These are phyloP conservation scores for Catocala nupta DNA, from an alignment of 2,888 invertebrate species.

Conservation along the genomic window DNA sequence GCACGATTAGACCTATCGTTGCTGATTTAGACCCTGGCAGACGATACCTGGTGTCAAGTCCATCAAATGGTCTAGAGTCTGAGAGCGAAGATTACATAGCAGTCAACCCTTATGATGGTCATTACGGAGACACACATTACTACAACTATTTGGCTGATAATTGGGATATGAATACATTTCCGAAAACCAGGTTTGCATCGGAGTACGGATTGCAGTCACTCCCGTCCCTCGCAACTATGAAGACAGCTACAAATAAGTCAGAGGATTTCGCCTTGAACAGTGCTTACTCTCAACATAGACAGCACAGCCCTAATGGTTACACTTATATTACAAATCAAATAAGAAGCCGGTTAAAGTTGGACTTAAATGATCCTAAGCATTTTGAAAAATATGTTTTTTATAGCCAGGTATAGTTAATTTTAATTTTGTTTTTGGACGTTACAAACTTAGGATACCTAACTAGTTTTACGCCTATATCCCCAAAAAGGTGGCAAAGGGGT, in stretches of 20 bases:
- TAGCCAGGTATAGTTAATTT: conserved; percentile 89
- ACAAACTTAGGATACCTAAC: too few relatives aligned
- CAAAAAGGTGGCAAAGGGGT: too few relatives aligned
- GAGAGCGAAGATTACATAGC: conserved; percentile 93
- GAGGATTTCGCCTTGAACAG: conserved; percentile 86
- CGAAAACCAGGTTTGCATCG: conserved; percentile 95
- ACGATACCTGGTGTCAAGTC: conserved; percentile 95
- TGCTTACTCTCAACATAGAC: conserved; percentile 91
- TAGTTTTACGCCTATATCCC: too few relatives aligned
- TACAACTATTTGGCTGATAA: conserved; percentile 94
- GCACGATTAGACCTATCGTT: conserved; percentile 90
- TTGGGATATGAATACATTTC: conserved; percentile 93
- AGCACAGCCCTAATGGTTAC: conserved; percentile 94
- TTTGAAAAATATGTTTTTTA: conserved; percentile 92
- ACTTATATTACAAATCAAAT: conserved; percentile 88
- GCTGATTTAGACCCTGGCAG: conserved; percentile 88
- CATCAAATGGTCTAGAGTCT: conserved; percentile 93
- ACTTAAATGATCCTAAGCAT: conserved; percentile 83
- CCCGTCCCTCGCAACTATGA: conserved; percentile 91
- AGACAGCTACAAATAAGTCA: conserved; percentile 84
- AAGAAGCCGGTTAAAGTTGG: conserved; percentile 88
- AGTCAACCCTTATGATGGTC: conserved; percentile 91
- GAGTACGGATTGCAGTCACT: conserved; percentile 98
- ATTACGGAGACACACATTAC: conserved; percentile 97
- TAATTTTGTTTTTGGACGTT: neutral